A percentile compares a stretch with the other conserved stretches of the same genome.
Conservation (phyloP, 2,888 invertebrate genomes). For the Toxonevra muliebris region DNA sequence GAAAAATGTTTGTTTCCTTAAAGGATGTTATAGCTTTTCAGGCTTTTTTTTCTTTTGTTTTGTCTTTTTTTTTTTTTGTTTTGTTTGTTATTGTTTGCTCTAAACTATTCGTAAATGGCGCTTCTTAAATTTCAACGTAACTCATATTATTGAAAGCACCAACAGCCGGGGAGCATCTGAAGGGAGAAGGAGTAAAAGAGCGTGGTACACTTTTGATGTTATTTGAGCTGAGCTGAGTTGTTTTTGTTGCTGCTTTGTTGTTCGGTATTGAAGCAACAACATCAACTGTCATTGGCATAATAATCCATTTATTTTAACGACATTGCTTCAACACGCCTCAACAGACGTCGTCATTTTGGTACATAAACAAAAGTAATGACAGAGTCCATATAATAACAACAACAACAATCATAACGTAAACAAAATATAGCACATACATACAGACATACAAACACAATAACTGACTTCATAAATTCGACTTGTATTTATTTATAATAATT, state of each 20-base stretch:
- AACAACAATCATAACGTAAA: conserved; percentile 38
- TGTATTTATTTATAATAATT: conserved; percentile 60
- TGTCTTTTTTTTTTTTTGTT: background rate
- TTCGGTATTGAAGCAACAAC: conserved; percentile 16
- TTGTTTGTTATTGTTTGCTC: background rate
- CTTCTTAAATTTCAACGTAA: conserved; percentile 16
- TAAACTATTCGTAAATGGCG: conserved; percentile 20
- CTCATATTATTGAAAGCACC: background rate
- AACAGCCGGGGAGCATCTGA: background rate
- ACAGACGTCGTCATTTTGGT: conserved; percentile 34
- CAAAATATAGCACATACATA: conserved; percentile 25
- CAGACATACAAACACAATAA: conserved; percentile 32
- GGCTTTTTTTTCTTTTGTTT: background rate
- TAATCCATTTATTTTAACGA: conserved; percentile 58
- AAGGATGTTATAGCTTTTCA: conserved; percentile 14
- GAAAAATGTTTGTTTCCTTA: conserved; percentile 17
- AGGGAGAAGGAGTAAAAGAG: background rate
- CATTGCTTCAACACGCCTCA: conserved; percentile 34
- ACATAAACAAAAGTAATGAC: conserved; percentile 56
- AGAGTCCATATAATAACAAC: conserved; percentile 22
- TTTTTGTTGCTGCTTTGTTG: conserved; percentile 18
- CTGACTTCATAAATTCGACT: conserved; percentile 54
- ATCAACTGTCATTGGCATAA: conserved; percentile 53
- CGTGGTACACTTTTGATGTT: background rate
- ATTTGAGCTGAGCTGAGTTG: conserved; percentile 1